phyloP scores from a whole-genome alignment of 2,113 vertebrate species.

The Macrotis lagotis region DNA sequence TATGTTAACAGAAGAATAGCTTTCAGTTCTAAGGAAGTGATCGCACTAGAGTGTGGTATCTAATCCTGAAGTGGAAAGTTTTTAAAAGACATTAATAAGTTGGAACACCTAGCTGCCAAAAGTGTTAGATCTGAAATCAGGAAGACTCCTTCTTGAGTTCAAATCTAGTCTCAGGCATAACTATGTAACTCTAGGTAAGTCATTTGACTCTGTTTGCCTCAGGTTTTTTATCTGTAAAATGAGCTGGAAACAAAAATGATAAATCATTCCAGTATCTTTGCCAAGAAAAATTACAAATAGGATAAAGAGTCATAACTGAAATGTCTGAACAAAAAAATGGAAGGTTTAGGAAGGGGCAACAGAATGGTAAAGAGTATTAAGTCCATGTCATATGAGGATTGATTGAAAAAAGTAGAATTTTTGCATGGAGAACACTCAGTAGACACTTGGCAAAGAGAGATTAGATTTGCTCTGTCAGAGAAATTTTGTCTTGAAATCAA shows the following conservation, averaged over 20 bases:
- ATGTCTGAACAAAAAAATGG: neutral
- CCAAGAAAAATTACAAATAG: no score
- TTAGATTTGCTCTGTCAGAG: neutral
- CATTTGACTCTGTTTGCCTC: no score
- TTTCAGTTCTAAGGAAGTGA: neutral
- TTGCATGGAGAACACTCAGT: neutral
- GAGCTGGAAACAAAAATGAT: no score
- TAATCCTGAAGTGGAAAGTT: neutral
- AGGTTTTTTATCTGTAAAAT: no score
- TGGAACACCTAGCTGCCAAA: no score
- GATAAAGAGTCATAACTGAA: no score
- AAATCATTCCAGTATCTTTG: no score
- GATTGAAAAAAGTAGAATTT: neutral
- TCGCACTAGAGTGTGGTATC: neutral
- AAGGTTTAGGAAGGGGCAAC: neutral
- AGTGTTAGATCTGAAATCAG: no score
- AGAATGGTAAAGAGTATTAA: neutral
- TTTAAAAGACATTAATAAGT: neutral
- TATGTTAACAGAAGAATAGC: neutral
- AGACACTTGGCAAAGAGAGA: no score
- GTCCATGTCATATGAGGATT: neutral
- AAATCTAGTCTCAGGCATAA: no score
- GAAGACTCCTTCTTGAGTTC: no score
- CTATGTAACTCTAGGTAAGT: no score
- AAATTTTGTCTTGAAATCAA: neutral